Percentiles rank a stretch among this genome's conserved stretches.
These are phyloP conservation scores for Pyrocoelia pectoralis DNA, from an alignment of 2,888 invertebrate genomes.

Conservation along the genomic window DNA sequence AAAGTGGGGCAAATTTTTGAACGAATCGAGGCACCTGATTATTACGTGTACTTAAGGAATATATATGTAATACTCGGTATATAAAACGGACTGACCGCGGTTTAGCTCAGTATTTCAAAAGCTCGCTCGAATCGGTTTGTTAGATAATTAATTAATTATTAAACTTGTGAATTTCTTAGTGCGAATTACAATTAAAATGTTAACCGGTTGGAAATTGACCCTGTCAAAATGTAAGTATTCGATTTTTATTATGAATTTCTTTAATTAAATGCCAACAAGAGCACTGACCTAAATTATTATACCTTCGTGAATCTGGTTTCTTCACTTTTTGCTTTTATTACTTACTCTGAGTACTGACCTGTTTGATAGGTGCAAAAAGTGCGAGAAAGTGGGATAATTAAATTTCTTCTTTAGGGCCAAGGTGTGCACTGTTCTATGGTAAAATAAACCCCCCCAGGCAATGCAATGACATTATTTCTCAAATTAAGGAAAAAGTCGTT, in stretches of 20 bases:
- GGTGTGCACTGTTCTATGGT: no score
- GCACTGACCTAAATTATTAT: background rate
- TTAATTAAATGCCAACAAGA: background rate
- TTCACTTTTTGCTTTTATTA: background rate
- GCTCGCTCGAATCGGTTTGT: background rate
- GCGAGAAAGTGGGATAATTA: background rate
- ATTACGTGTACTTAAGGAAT: constrained; percentile 9
- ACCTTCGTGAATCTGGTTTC: background rate
- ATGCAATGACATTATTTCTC: background rate
- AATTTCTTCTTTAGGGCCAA: background rate
- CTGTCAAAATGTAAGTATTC: constrained; percentile 49
- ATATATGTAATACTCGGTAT: background rate
- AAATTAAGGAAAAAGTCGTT: no score
- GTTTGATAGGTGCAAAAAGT: background rate
- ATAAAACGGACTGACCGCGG: background rate
- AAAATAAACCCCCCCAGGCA: background rate
- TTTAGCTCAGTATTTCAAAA: background rate
- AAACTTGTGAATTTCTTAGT: background rate
- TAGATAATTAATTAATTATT: background rate
- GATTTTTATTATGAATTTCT: constrained; percentile 5
- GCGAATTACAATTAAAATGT: constrained; percentile 36
- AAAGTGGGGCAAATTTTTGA: background rate
- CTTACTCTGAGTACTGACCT: background rate
- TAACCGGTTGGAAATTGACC: constrained; percentile 45
- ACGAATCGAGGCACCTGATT: constrained; percentile 10